Evolutionary conservation across 2,113 vertebrate species (phyloP).

Genomic region (Agapornis roseicollis): DNA sequence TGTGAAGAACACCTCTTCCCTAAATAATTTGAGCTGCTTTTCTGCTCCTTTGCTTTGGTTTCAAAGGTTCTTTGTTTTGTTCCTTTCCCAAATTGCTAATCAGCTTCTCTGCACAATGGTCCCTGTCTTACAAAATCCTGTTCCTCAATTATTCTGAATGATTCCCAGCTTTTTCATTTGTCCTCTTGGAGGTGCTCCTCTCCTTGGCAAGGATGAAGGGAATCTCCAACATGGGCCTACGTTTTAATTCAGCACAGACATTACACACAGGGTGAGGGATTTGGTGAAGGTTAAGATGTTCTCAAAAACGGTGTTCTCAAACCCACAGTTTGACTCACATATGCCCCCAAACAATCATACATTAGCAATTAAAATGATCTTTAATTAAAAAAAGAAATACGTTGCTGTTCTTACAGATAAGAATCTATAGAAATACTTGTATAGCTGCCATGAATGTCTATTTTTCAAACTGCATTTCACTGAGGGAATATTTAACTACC

Average conservation of each 20-base stretch:
- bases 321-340: slow-evolving; percentile 56
- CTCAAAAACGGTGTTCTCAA: background rate
- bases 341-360: slow-evolving; percentile 53
- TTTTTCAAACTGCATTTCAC: slow-evolving; percentile 47
- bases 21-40: background rate
- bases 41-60: background rate
- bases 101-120: background rate
- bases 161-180: background rate
- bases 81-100: background rate
- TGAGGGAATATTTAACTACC: slow-evolving; percentile 34
- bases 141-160: background rate
- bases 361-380: slow-evolving; percentile 67
- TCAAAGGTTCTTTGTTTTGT: background rate
- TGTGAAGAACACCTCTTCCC: background rate
- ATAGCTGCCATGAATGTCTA: slow-evolving; percentile 43
- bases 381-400: slow-evolving; percentile 63
- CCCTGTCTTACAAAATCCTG: background rate
- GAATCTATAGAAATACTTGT: slow-evolving; percentile 66
- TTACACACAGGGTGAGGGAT: background rate
- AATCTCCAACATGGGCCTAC: background rate
- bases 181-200: slow-evolving; percentile 40
- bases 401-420: slow-evolving; percentile 56
- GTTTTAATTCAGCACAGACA: background rate
- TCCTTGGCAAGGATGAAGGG: background rate
- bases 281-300: slow-evolving; percentile 14